Evolutionary conservation across 64 coral and sea anemone species (phyloP), one percentile per base, ranked within the genome.

Genomic region (Orbicella faveolata): DNA sequence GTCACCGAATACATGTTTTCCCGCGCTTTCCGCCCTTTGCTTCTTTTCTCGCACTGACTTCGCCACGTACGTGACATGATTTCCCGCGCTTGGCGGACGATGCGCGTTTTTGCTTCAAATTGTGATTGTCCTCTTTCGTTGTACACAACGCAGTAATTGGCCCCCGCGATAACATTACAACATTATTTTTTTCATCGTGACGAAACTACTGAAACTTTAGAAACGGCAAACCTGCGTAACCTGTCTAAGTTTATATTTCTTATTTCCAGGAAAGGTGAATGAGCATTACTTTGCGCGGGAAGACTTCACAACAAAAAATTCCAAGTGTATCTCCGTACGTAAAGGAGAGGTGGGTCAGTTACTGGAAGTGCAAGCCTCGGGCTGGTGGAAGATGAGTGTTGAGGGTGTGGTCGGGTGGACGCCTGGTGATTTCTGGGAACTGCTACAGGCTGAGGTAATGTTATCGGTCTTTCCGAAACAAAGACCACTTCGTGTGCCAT

Each of bases 321-420:
- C 63, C 63, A 85, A 72, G 21, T 85, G 89, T 23, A 76, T 91
- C 6, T 76, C 16, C 30, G 16, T 91, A 10, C 89, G 89, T 51
- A 83, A 91, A 84, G 89, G 89, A 8, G 89, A 91, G 16, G 54
- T 84, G 16, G 89, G 72, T 14, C 89, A 91, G 68, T 55, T 91
- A 20, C 61, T 91, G 1, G 74, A 55, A 20, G 80, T 91, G 17
- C 65, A 75, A 52, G 37, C 89, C 34, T 61, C 35, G 16, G 89
- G 89, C 2, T 83, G 80, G 52, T 91, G 73, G 68, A 83, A 83
- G 57, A 91, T 83, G 59, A 75, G 59, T 74, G 89, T 85, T 3
- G 82, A 85, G 64, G 82, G 64, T n/a, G 82, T 85, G 82, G 82
- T 85, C 39, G 82, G 82, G 52, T 85, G 82, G 82, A 85, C 82